Conservation (phyloP, 2,113 vertebrate species). For the Brienomyrus longianalis region DNA sequence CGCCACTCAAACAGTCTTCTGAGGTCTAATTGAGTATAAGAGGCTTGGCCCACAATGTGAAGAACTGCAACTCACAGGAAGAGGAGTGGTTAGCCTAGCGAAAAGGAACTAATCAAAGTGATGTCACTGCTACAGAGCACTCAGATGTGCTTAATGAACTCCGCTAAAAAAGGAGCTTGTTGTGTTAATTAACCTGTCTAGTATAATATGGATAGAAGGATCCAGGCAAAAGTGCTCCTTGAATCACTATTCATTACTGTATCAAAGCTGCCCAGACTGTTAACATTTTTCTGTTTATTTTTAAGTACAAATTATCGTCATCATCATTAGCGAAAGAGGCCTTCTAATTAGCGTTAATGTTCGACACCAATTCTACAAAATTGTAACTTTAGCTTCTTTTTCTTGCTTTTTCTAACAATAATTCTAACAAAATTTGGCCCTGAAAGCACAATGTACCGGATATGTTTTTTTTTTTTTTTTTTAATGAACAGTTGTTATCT, state of each 20-base stretch:
- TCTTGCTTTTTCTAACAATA: not conserved
- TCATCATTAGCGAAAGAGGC: not conserved
- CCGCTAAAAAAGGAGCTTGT: not conserved
- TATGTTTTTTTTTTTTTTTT: not conserved
- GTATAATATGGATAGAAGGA: not conserved
- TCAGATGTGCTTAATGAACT: not conserved
- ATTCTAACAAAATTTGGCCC: not conserved
- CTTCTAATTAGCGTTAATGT: not conserved
- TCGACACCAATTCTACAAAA: not conserved
- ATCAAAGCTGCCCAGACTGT: conserved; percentile 7
- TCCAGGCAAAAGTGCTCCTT: not conserved
- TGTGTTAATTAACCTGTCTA: conserved; percentile 24
- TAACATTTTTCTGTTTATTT: not conserved
- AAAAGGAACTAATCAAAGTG: conserved; percentile 4
- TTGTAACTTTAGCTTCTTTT: not conserved
- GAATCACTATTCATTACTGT: not conserved
- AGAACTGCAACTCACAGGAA: not conserved
- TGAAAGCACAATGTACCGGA: not conserved
- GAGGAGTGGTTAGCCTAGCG: not conserved
- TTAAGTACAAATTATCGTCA: not conserved
- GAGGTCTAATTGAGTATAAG: not conserved
- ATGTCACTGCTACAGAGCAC: not conserved
- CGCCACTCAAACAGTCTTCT: not conserved
- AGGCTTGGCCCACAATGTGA: not conserved
- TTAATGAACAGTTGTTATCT: not conserved